Base-by-base conservation (phyloP, 2,888 invertebrate genomes). In the Dyspetes luteomarginatus region DNA sequence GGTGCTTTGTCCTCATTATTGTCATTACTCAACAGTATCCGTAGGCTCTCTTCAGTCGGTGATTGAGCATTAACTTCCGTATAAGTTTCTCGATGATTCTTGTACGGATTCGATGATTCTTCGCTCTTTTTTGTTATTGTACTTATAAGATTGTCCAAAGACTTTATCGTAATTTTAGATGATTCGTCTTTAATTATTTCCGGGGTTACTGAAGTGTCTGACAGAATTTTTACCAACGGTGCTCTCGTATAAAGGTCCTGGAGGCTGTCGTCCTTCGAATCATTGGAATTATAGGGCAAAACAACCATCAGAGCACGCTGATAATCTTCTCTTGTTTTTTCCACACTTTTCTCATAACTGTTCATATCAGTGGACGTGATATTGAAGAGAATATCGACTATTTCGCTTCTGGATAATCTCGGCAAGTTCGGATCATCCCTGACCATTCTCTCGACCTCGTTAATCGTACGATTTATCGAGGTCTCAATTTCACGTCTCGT, bases 221-320 rank as follows among this genome's bases (percentile, higher is more conserved):
- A 92, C 24, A 95, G 92, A 56, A 95, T 93, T 88, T 94, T 93
- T 0, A 94, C 93, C 80, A 95, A 92, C 0, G 96, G 95, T 55
- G 94, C 93, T 89, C 94, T 94, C 1, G 95, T 95, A 86, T 94
- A 95, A 0, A 95, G 89, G 84, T 95, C 95, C 86, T 95, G 94
- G 65, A 95, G 91, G 75, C 90, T 91, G 3, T 93, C 94, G 3
- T 93, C 92, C 0, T 93, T 93, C 0, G 93, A 93, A 83, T 94
- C 94, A 43, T 94, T 92, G 4, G 94, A 93, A 56, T 94, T 94
- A 85, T 95, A 94, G 0, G 96, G 95, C 84, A 95, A 91, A 0
- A 96, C 96, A 0, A 95, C 94, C 94, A 94, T 95, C 17, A 96
- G 89, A 0, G 95, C 94, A 84, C 93, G 92, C 62, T 92, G 90